Evolutionary conservation across 2,113 vertebrate species (phyloP).

Genomic region (Caretta caretta): DNA sequence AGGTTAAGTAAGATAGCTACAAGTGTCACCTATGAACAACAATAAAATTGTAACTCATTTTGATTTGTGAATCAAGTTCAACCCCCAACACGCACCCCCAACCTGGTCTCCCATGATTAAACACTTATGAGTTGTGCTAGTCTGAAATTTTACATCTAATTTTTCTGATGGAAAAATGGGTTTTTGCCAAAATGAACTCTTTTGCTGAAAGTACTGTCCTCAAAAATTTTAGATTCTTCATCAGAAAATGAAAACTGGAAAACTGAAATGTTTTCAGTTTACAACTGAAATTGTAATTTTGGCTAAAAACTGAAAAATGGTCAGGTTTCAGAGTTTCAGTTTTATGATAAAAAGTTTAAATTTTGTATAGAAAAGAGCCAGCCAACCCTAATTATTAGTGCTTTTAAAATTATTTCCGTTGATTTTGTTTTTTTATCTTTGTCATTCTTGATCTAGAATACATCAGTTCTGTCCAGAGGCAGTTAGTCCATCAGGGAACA

Average conservation of each 20-base stretch:
- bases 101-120: neutral
- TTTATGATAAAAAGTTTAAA: neutral
- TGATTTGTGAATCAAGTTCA: neutral
- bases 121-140: rapidly evolving
- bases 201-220: too few relatives aligned
- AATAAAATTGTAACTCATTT: neutral
- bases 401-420: neutral
- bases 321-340: neutral
- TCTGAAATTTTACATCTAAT: neutral
- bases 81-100: neutral
- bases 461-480: neutral
- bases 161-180: too few relatives aligned
- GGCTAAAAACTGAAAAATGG: neutral
- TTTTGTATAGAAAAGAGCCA: neutral
- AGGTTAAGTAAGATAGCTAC: neutral
- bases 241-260: neutral
- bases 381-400: neutral
- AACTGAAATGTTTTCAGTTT: neutral
- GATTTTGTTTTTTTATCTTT: neutral
- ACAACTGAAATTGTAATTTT: neutral
- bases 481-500: neutral
- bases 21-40: neutral
- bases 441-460: neutral
- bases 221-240: neutral
- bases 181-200: too few relatives aligned